Conservation (phyloP, 2,113 vertebrate species). For the Aspidoscelis tigris region DNA sequence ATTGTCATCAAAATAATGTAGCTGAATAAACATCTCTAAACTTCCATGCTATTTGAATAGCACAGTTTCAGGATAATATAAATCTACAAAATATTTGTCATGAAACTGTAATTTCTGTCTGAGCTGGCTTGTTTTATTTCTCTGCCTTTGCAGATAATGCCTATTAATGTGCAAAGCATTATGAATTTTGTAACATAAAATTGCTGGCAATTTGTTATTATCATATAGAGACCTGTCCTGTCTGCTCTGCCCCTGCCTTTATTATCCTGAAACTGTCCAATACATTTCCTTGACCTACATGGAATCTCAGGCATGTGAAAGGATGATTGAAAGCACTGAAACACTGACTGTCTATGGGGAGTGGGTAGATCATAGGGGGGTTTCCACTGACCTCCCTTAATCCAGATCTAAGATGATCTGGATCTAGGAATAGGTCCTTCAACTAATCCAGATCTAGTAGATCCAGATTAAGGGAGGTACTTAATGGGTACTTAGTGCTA, state of each 20-base stretch:
- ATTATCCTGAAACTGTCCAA: conserved; percentile 9
- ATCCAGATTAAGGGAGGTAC: no score
- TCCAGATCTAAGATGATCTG: no score
- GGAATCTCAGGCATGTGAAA: conserved; percentile 15
- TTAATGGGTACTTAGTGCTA: no score
- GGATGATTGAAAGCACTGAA: conserved; percentile 5
- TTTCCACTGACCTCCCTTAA: no score
- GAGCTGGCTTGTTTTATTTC: background rate
- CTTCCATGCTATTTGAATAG: background rate
- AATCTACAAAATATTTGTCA: background rate
- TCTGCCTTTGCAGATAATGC: background rate
- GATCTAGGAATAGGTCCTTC: no score
- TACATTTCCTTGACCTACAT: conserved; percentile 26
- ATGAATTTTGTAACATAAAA: background rate
- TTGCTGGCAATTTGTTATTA: background rate
- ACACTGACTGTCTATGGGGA: background rate
- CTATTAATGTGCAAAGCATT: background rate
- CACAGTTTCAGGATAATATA: background rate
- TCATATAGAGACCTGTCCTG: background rate
- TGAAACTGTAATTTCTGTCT: background rate
- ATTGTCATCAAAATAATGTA: background rate
- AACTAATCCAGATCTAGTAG: no score
- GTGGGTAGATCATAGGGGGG: background rate
- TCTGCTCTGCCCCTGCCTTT: background rate
- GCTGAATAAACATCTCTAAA: background rate